Percentiles rank a stretch among this genome's conserved stretches.
phyloP scores from a whole-genome alignment of 2,113 vertebrate genomes.

The Neoarius graeffei region DNA sequence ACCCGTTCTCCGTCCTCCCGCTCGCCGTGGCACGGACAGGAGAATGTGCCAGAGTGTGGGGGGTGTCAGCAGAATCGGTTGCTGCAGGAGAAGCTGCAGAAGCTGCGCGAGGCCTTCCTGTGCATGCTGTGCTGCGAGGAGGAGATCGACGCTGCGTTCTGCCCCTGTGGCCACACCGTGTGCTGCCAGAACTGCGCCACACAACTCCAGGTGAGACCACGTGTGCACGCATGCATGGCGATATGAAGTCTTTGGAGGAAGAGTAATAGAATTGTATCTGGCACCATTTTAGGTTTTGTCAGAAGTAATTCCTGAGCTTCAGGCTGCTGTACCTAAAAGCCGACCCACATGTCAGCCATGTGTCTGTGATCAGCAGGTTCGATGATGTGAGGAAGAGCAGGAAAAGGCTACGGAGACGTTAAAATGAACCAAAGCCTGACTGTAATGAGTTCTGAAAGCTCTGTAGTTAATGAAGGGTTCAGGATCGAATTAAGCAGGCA shows the following conservation, averaged over 20 bases:
- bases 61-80: slow-evolving; percentile 87
- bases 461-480: neutral
- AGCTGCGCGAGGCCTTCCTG: slow-evolving; percentile 90
- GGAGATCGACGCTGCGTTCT: slow-evolving; percentile 95
- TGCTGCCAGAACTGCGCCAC: slow-evolving; percentile 90
- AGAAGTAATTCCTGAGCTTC: neutral
- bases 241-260: too few relatives aligned
- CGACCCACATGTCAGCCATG: neutral
- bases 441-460: neutral
- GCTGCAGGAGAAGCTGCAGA: slow-evolving; percentile 88
- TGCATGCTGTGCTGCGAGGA: slow-evolving; percentile 95
- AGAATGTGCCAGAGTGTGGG: slow-evolving; percentile 79
- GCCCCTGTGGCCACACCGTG: slow-evolving; percentile 96
- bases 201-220: slow-evolving; percentile 85
- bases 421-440: neutral
- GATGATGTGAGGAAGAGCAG: neutral
- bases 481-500: neutral
- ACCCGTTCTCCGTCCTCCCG: slow-evolving; percentile 77
- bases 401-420: neutral
- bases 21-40: slow-evolving; percentile 77
- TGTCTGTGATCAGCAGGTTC: neutral
- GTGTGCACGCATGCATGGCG: too few relatives aligned
- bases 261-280: neutral
- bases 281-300: neutral
- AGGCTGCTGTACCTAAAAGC: neutral